Conservation (phyloP, 2,113 vertebrate genomes). For the Amazona vittata region DNA sequence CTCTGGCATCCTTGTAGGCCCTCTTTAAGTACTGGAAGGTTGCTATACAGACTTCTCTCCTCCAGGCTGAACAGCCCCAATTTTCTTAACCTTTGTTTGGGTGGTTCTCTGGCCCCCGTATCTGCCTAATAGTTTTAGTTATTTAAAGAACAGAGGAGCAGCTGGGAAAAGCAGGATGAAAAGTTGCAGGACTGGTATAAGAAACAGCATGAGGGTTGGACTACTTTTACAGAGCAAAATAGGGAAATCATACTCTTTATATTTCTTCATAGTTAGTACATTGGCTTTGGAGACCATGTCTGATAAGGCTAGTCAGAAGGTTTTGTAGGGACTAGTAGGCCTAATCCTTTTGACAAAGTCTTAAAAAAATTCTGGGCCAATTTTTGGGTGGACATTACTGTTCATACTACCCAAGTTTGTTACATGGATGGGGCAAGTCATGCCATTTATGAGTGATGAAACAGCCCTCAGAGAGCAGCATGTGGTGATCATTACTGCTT, state of each 20-base stretch:
- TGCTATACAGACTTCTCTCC: not conserved
- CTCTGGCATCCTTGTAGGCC: not conserved
- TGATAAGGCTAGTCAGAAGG: not conserved
- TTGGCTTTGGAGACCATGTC: not conserved
- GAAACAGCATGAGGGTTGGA: not conserved
- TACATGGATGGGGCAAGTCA: not conserved
- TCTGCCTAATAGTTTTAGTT: not conserved
- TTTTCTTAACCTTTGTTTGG: not conserved
- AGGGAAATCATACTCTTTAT: not conserved
- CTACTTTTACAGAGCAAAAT: not conserved
- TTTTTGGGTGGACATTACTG: not conserved
- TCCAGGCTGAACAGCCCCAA: not conserved
- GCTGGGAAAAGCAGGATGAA: not conserved
- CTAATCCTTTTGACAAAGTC: not conserved
- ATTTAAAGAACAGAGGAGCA: not conserved
- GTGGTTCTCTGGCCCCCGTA: not conserved
- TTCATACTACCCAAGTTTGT: not conserved
- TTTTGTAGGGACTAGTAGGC: not conserved
- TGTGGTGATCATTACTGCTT: not conserved
- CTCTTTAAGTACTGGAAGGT: not conserved
- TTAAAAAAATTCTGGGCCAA: not conserved
- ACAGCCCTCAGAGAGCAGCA: not conserved
- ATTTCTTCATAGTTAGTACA: not conserved
- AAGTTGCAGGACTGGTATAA: not conserved
- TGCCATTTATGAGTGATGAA: not conserved